Conservation (phyloP, 2,888 invertebrate species). For the Globia sparganii region DNA sequence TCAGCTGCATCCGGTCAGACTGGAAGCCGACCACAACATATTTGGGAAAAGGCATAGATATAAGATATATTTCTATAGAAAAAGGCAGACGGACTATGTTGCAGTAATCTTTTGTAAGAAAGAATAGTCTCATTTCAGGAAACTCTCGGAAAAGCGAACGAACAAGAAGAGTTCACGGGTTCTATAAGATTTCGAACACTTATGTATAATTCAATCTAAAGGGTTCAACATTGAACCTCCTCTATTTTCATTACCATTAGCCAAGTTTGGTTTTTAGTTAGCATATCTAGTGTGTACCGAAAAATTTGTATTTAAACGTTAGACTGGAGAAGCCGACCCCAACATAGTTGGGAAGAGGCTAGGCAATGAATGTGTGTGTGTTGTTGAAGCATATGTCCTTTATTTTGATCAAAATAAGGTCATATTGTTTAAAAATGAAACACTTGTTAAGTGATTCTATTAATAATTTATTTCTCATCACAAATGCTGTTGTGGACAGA, state of each 20-base stretch:
- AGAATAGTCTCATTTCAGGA: not conserved
- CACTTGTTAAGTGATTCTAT: not conserved
- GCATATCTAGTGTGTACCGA: not conserved
- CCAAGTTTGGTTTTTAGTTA: not conserved
- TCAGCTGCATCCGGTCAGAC: not conserved
- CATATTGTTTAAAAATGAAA: not conserved
- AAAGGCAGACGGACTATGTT: not conserved
- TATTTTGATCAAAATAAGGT: not conserved
- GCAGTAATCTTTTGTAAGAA: constrained; percentile 10
- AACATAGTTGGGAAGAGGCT: not conserved
- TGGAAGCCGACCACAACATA: not conserved
- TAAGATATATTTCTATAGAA: not conserved
- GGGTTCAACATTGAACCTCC: not conserved
- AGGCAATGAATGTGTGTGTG: not conserved
- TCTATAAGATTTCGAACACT: not conserved
- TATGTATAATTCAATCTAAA: constrained; percentile 9
- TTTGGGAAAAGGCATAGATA: not conserved
- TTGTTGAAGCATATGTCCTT: not conserved
- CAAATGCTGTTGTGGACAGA: too few relatives aligned
- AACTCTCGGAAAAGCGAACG: not conserved
- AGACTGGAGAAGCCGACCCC: not conserved
- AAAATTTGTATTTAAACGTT: not conserved
- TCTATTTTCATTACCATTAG: constrained; percentile 29
- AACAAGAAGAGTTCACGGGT: not conserved
- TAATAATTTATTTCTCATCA: too few relatives aligned